Conservation (phyloP, 1,140 invertebrate species). For the Bombus pascuorum region DNA sequence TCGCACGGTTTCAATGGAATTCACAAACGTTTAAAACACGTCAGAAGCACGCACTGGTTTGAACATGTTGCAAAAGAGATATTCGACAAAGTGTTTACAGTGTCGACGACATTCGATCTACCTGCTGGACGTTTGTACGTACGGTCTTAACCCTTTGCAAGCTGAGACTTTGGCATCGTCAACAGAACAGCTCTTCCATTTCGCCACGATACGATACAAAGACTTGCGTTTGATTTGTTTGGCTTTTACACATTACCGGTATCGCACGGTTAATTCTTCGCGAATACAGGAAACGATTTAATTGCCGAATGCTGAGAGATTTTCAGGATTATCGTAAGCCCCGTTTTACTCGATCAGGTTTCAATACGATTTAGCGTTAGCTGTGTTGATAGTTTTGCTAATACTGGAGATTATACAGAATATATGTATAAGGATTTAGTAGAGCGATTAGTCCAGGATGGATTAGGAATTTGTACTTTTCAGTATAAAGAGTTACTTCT, state of each 20-base stretch:
- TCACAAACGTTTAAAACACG: not conserved
- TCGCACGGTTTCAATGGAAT: not conserved
- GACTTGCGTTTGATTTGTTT: not conserved
- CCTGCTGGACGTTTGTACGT: not conserved
- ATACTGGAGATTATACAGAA: not conserved
- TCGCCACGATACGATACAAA: not conserved
- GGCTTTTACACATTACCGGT: not conserved
- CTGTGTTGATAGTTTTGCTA: not conserved
- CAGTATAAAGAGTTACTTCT: not conserved
- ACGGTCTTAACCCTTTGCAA: not conserved
- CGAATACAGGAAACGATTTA: slow-evolving; percentile 2
- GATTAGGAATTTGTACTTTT: too few species aligned
- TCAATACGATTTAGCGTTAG: not conserved
- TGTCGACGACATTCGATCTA: not conserved
- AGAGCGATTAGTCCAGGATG: not conserved
- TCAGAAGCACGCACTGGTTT: not conserved
- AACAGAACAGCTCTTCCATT: not conserved
- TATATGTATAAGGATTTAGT: not conserved
- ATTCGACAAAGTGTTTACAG: not conserved
- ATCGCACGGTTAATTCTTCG: not conserved
- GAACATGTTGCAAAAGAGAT: not conserved
- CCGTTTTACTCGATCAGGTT: not conserved
- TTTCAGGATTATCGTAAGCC: not conserved
- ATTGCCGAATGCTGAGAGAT: not conserved
- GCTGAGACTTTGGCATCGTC: not conserved